These are phyloP conservation scores for Myotis davidii DNA, from an alignment of 2,113 vertebrate species.

Conservation along the genomic window DNA sequence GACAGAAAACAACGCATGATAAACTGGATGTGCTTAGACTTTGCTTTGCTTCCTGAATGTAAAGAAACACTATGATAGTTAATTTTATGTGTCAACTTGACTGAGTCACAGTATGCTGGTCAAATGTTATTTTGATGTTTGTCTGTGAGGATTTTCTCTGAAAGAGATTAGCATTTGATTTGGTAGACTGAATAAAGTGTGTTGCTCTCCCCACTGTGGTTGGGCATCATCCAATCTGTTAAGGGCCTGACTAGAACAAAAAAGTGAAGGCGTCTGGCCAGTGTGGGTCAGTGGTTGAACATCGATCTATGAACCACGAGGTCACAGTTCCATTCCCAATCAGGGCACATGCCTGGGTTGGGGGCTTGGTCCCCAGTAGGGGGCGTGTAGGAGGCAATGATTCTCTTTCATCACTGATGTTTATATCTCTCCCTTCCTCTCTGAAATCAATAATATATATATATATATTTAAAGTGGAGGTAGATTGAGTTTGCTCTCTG, in stretches of 20 bases:
- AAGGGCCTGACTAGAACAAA: not conserved
- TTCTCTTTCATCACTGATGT: no score
- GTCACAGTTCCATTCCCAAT: no score
- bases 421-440: no score
- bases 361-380: no score
- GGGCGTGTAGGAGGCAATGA: no score
- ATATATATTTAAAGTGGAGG: not conserved
- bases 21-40: not conserved
- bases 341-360: no score
- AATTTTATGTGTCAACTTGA: not conserved
- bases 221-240: not conserved
- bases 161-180: not conserved
- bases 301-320: no score
- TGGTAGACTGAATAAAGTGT: not conserved
- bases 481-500: not conserved
- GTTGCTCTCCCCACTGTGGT: not conserved
- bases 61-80: not conserved
- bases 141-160: not conserved
- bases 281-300: no score
- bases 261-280: not conserved
- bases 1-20: not conserved
- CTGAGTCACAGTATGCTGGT: not conserved
- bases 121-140: not conserved
- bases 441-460: no score
- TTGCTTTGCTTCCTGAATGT: not conserved